Evolutionary conservation across 2,113 vertebrate genomes (phyloP), one percentile per base, ranked within the genome.

Genomic region (Centropus bengalensis): DNA sequence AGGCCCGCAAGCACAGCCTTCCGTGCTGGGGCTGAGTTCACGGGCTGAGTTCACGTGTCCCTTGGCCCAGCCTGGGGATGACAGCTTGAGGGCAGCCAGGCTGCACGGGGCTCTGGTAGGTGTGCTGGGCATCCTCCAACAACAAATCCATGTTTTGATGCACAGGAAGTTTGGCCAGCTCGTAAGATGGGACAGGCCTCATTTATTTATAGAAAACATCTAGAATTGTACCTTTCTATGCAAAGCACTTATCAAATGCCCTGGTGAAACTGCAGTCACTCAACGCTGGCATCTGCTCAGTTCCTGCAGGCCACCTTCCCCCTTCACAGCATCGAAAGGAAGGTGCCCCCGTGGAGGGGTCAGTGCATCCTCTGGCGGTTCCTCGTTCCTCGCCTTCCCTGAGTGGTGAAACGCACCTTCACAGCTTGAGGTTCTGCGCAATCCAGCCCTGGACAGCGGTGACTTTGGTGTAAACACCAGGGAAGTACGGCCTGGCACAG

Each of bases 401-500:
- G 89, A 93, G 95, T 82, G 27, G 38, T n/a, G 30, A 94, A 73
- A 63, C 24, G 28, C 49, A 62, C 18, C 28, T 69, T 98, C 96
- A 98, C 49, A 95, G 98, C 66, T 98, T 98, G 89, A 99, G 96
- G 96, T 99, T 97, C 92, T 98, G 98, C 3, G 94, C 95, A n/a
- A 99, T 98, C 99, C 99, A 99, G 85, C 97, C 97, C 81, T 98
- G 98, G 84, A 99, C 91, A 1, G 98, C 98, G 1, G 99, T 99
- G 84, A 99, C 98, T 26, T 98, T 98, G 70, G 98, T 98, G 95
- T 99, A 99, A 96, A 99, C 99, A 5, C 99, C 99, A 0, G 99
- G 99, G 90, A 98, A 99, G 93, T 98, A 97, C 4, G 96, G 98
- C 86, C 99, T 97, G 14, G 98, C 99, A 10, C 99, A 99, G 92